Percentiles rank a stretch among this genome's conserved stretches.
Evolutionary conservation across 2,888 invertebrate genomes (phyloP).

Genomic region (Cyclophora albipunctata): DNA sequence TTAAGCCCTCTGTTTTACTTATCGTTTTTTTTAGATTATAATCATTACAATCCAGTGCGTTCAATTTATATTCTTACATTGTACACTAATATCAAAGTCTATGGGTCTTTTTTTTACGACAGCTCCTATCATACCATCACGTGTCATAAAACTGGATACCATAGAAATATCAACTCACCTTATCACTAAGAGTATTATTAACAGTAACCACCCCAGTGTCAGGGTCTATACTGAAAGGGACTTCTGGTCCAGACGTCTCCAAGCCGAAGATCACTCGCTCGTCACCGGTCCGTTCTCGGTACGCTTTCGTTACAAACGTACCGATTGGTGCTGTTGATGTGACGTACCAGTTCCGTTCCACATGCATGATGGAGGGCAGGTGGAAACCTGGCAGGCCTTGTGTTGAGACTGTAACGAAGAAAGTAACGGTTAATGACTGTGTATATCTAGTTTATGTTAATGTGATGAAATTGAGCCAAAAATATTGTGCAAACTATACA

Average conservation of each 20-base stretch:
- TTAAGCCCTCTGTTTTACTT: too few species aligned
- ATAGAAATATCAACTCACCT: constrained; percentile 67
- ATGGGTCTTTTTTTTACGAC: too few species aligned
- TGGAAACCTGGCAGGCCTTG: constrained; percentile 69
- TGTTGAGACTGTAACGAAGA: constrained; percentile 50
- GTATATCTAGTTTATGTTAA: background rate
- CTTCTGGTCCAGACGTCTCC: constrained; percentile 75
- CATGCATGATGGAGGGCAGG: constrained; percentile 81
- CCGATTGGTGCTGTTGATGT: constrained; percentile 83
- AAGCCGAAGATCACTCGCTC: constrained; percentile 80
- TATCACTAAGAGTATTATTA: constrained; percentile 84
- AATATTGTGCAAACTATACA: too few species aligned
- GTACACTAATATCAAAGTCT: too few species aligned
- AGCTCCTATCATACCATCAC: too few species aligned
- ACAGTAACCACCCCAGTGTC: constrained; percentile 85
- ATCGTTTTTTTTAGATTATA: too few species aligned
- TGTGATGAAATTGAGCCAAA: background rate
- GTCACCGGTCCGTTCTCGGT: constrained; percentile 79
- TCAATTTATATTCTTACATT: too few species aligned
- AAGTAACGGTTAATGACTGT: constrained; percentile 3
- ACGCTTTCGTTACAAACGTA: constrained; percentile 80
- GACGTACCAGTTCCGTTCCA: constrained; percentile 85
- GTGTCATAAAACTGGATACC: background rate
- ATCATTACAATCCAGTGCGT: too few species aligned
- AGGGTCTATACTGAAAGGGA: constrained; percentile 86